Base-by-base conservation (phyloP, 92 coral and sea anemone genomes). In the Pocillopora meandrina region DNA sequence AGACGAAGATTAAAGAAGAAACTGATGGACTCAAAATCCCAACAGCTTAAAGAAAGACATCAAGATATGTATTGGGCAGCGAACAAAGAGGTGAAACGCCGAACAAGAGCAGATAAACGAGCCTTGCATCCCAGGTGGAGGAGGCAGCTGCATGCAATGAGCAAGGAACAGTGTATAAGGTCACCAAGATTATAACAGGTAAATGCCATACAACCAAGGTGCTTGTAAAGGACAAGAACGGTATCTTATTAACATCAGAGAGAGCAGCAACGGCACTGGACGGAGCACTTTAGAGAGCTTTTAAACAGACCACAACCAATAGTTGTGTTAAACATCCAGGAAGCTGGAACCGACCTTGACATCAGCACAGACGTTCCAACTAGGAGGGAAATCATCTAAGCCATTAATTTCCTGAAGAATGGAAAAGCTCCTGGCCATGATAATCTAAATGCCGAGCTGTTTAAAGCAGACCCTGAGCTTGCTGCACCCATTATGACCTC, bases 201-300 rank as follows among this genome's bases (percentile, higher is more conserved):
- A 83, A 62, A 71, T 82, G 56, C 33, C 75, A 60, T 42, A 58
- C 76, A 56, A 52, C 64, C 59, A 55, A 57, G 34, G 33, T 72
- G 57, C 78, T 61, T 66, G 78, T 81, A 19, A 81, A 81, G 65
- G 85, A 34, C 61, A 77, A 82, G 56, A 63, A 82, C 71, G 79
- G 86, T 7, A 69, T 71, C 56, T 20, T 72, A 6, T 42, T 81
- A 14, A 26, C 31, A 26, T 26, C 31, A 26, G 31, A 26, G 31
- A 26, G 31, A 26, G 31, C 31, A 26, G 31, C 31, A 26, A 26
- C 1, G 31, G 31, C 31, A 26, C 31, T 26, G 31, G 31, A 26
- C 31, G 55, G 68, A 81, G 68, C 76, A 69, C 57, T 56, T 70
- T 18, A 70, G 76, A 78, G 89, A 85, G 73, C 70, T 63, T 60